Percentiles rank a stretch among this genome's conserved stretches.
These are phyloP conservation scores for Blera fallax DNA, from an alignment of 2,888 invertebrate species.

Conservation along the genomic window DNA sequence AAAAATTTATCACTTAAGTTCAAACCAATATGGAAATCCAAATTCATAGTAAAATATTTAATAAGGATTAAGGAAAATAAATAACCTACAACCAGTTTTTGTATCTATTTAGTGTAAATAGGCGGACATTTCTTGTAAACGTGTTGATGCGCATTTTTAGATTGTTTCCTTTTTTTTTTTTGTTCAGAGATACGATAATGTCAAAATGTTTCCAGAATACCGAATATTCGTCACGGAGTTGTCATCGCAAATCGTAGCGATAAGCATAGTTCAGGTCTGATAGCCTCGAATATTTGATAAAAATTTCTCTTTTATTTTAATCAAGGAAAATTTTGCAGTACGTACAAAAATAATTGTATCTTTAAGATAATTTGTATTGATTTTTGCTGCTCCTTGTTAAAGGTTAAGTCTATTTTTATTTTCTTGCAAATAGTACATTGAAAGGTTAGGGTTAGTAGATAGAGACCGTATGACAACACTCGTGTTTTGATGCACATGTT, in stretches of 20 bases:
- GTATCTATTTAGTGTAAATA: not conserved
- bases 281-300: conserved; percentile 6
- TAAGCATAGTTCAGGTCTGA: conserved; percentile 2
- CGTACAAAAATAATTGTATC: not conserved
- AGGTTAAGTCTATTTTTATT: not conserved
- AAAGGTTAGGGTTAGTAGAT: not conserved
- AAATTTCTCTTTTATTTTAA: not conserved
- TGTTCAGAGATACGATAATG: not conserved
- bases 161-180: not conserved
- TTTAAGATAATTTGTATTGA: not conserved
- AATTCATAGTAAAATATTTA: not conserved
- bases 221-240: not conserved
- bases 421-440: not conserved
- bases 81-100: not conserved
- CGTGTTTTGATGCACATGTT: no score
- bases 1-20: not conserved
- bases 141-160: conserved; percentile 16
- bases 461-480: not conserved
- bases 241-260: conserved; percentile 5
- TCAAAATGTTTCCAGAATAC: not conserved
- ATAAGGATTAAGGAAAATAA: not conserved
- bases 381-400: not conserved
- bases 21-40: not conserved
- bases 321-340: not conserved
- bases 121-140: not conserved